Evolutionary conservation across 2,888 invertebrate species (phyloP).

Genomic region (Hemaris fuciformis): DNA sequence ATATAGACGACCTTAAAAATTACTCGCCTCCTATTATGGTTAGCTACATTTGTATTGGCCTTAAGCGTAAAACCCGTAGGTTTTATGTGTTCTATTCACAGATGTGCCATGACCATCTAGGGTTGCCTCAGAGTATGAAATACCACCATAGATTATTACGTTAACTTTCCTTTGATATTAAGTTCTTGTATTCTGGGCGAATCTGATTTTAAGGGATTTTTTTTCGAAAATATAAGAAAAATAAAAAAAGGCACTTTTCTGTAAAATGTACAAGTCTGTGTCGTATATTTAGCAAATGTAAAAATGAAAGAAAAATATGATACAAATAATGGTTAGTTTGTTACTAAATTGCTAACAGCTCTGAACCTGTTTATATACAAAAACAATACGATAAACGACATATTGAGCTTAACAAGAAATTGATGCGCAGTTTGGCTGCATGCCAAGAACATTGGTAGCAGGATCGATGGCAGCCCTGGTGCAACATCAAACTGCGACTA

Average conservation of each 20-base stretch:
- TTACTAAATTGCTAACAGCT: not conserved
- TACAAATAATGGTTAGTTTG: too few species aligned
- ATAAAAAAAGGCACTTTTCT: too few species aligned
- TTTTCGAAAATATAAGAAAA: too few species aligned
- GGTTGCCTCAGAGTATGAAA: not conserved
- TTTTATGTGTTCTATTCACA: slow-evolving; percentile 43
- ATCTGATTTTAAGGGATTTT: too few species aligned
- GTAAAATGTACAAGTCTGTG: too few species aligned
- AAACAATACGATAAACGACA: too few species aligned
- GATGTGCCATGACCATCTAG: slow-evolving; percentile 15
- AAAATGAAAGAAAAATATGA: not conserved
- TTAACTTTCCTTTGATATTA: too few species aligned
- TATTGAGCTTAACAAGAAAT: not conserved
- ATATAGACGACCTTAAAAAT: slow-evolving; percentile 22
- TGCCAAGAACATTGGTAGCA: not conserved
- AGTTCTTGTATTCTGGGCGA: too few species aligned
- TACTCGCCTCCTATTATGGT: slow-evolving; percentile 27
- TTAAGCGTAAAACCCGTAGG: slow-evolving; percentile 30
- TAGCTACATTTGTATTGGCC: slow-evolving; percentile 24
- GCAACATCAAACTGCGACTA: slow-evolving; percentile 25
- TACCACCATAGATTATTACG: not conserved
- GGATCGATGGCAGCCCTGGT: slow-evolving; percentile 9
- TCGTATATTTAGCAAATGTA: too few species aligned
- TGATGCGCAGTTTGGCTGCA: not conserved
- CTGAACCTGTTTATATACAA: too few species aligned